Evolutionary conservation across 2,888 invertebrate species (phyloP).

Genomic region (Coenonympha glycerion): DNA sequence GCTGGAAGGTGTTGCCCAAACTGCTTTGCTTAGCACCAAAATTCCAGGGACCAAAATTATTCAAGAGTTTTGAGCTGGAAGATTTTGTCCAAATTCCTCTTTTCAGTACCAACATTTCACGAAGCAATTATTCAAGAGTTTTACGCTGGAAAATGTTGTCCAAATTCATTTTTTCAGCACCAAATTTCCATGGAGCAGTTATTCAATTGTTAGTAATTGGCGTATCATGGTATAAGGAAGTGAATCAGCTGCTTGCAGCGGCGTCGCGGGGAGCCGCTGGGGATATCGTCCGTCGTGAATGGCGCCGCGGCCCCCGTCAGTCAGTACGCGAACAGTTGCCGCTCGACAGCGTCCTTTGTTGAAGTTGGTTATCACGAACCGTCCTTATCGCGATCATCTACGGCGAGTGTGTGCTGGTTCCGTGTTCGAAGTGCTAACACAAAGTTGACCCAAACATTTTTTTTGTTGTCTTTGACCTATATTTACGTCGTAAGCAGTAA

Average conservation of each 20-base stretch:
- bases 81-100: no score
- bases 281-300: conserved; percentile 34
- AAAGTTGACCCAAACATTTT: neutral
- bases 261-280: conserved; percentile 44
- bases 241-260: conserved; percentile 62
- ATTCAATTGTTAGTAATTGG: neutral
- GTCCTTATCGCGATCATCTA: conserved; percentile 16
- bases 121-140: no score
- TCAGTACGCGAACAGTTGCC: conserved; percentile 48
- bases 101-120: no score
- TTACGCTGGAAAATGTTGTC: no score
- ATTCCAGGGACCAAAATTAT: no score
- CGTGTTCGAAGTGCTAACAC: conserved; percentile 10
- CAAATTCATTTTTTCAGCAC: no score
- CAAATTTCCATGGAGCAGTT: no score
- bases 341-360: conserved; percentile 29
- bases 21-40: no score
- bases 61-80: no score
- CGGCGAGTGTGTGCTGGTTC: conserved; percentile 13
- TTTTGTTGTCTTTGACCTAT: neutral
- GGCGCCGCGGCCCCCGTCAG: conserved; percentile 65
- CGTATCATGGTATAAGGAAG: conserved; percentile 11
- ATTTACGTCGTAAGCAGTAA: neutral
- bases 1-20: no score
- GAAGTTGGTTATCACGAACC: conserved; percentile 26